phyloP scores from a whole-genome alignment of 2,797 vertebrate species.

The Acanthiza pusilla region DNA sequence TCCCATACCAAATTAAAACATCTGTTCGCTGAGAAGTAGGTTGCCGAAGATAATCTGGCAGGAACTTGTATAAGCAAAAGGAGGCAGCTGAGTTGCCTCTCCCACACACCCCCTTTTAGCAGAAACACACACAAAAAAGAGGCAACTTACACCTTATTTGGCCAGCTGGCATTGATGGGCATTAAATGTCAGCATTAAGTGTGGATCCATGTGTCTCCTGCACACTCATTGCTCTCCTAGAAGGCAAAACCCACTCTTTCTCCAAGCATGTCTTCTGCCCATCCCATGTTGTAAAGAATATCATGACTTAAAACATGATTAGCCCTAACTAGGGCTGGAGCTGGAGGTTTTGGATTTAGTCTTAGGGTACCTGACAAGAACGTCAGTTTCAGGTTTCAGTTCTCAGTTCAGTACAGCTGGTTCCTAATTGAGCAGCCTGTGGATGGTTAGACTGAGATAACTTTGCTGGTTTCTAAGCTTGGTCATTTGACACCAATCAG shows the following conservation, averaged over 20 bases:
- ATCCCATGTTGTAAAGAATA: background rate
- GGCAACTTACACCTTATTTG: background rate
- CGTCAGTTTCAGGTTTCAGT: background rate
- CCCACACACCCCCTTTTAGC: background rate
- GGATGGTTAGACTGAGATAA: background rate
- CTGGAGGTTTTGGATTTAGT: background rate
- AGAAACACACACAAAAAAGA: background rate
- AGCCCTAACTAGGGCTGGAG: background rate
- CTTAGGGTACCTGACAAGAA: background rate
- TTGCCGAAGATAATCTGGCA: background rate
- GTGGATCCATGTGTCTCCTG: fast-evolving
- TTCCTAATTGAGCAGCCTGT: background rate
- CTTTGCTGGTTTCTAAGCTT: background rate
- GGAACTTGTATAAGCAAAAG: background rate
- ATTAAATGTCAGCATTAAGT: background rate
- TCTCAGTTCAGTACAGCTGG: background rate
- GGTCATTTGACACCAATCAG: background rate
- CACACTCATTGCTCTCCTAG: background rate
- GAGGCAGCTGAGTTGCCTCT: background rate
- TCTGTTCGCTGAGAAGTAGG: background rate
- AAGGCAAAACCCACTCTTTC: background rate
- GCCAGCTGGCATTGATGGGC: background rate
- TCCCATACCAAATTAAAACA: background rate
- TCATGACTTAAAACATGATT: background rate
- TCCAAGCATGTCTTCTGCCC: background rate